Conservation (phyloP, 2,113 vertebrate genomes). For the Ictalurus furcatus region DNA sequence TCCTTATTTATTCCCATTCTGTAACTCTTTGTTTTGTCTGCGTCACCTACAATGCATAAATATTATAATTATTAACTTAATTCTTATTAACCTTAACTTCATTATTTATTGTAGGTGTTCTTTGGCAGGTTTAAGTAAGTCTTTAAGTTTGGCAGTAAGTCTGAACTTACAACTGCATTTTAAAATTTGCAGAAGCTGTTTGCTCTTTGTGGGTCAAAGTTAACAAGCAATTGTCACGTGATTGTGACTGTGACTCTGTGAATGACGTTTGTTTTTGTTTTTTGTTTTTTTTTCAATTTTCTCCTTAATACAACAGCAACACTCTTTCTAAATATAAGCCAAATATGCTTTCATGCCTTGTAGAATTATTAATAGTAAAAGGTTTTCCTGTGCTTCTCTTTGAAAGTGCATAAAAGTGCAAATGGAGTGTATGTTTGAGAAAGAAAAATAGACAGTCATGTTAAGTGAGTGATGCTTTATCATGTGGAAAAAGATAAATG, state of each 20-base stretch:
- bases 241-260: neutral
- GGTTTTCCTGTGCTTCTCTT: constrained; percentile 6
- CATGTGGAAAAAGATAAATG: neutral
- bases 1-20: neutral
- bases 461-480: neutral
- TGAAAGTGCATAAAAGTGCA: constrained; percentile 25
- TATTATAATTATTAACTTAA: neutral
- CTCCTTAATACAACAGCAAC: neutral
- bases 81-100: neutral
- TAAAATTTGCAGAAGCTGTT: neutral
- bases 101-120: neutral
- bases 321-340: neutral
- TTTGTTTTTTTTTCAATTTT: neutral
- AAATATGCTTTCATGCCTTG: neutral
- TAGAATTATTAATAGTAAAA: constrained; percentile 34
- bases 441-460: neutral
- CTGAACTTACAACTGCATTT: neutral
- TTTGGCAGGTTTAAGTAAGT: neutral
- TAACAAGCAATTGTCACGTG: neutral
- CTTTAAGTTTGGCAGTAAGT: neutral
- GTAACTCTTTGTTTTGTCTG: neutral
- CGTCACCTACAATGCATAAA: neutral
- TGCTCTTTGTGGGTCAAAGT: neutral
- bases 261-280: too few relatives aligned
- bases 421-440: constrained; percentile 2